Evolutionary conservation across 2,888 invertebrate genomes (phyloP).

Genomic region (Tortricodes alternella): DNA sequence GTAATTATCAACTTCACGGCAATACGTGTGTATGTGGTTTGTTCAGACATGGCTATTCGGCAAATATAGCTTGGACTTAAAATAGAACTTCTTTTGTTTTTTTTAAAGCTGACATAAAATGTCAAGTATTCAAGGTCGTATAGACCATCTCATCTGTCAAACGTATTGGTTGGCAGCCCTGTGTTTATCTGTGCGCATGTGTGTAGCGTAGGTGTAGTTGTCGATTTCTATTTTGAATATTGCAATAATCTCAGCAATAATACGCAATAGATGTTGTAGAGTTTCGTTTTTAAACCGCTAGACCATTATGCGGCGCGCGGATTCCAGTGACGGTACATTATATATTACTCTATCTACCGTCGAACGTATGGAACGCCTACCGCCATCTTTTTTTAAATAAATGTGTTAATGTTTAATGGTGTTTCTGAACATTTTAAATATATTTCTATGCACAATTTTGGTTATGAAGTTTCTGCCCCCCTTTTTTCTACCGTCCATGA

Average conservation of each 20-base stretch:
- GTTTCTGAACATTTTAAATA: constrained; percentile 8
- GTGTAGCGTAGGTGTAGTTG: constrained; percentile 13
- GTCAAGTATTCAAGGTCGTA: constrained; percentile 7
- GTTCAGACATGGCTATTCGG: neutral
- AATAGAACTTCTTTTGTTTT: neutral
- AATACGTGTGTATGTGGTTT: neutral
- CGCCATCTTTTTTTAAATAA: constrained; percentile 12
- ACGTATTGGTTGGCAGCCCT: neutral
- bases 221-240: constrained; percentile 50
- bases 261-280: constrained; percentile 71
- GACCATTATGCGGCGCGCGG: constrained; percentile 51
- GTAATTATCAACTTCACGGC: no score
- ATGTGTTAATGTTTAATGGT: constrained; percentile 17
- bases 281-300: constrained; percentile 69
- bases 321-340: neutral
- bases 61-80: no score
- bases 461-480: constrained; percentile 34
- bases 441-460: neutral
- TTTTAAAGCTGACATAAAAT: constrained; percentile 11
- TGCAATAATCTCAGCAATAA: constrained; percentile 70
- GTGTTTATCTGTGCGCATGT: constrained; percentile 5
- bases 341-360: neutral
- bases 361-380: neutral
- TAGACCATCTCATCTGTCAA: neutral
- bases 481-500: constrained; percentile 77